These are phyloP conservation scores for Urosaurus nigricauda DNA, from an alignment of 2,797 vertebrate species.

Conservation along the genomic window DNA sequence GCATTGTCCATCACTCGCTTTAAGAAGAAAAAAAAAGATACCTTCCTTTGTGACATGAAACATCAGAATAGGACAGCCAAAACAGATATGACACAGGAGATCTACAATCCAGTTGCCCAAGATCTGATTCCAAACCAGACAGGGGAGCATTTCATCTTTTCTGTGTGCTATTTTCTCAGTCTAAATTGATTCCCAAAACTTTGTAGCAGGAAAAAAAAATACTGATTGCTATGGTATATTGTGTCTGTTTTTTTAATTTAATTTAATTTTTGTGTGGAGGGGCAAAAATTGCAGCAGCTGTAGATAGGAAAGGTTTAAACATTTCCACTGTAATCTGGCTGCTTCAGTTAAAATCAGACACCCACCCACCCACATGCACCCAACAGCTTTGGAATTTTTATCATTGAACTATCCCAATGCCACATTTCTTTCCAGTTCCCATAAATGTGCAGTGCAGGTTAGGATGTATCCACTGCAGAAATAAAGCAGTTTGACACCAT, in stretches of 20 bases:
- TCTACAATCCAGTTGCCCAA: background rate
- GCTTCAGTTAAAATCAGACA: background rate
- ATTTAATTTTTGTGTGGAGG: background rate
- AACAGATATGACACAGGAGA: background rate
- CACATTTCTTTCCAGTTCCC: background rate
- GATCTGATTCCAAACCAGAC: too few species aligned
- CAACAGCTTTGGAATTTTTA: background rate
- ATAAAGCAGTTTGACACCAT: too few species aligned
- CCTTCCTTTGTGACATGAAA: background rate
- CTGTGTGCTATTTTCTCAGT: background rate
- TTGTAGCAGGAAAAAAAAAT: background rate
- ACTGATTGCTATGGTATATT: background rate
- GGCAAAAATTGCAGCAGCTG: background rate
- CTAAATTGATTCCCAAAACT: background rate
- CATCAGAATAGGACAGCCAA: background rate
- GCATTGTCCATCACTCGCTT: slow-evolving; percentile 5
- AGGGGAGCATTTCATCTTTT: background rate
- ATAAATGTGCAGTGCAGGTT: background rate
- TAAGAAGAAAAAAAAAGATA: background rate
- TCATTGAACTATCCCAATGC: background rate
- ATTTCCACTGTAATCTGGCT: background rate
- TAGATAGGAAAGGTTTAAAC: background rate
- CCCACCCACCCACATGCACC: too few species aligned
- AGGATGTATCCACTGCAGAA: too few species aligned
- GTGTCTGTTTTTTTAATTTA: background rate